Evolutionary conservation across 2,888 invertebrate genomes (phyloP).

Genomic region (Lasiommata megera): DNA sequence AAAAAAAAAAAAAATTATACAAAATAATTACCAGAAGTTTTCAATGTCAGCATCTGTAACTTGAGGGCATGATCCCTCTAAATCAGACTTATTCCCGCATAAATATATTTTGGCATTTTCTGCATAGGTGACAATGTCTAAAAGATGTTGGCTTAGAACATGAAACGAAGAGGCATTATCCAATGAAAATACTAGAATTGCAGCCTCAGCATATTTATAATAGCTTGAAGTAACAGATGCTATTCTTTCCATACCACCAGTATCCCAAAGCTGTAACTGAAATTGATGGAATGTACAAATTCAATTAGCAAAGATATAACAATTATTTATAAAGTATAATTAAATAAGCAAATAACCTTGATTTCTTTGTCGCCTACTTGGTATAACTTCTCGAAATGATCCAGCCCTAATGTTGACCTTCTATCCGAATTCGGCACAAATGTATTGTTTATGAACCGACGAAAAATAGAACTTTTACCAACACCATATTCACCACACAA

Average conservation of each 20-base stretch:
- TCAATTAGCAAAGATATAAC: constrained; percentile 13
- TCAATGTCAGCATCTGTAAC: constrained; percentile 94
- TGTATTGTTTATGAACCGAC: constrained; percentile 94
- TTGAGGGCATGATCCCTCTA: constrained; percentile 87
- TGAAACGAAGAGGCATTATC: constrained; percentile 96
- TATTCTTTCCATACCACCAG: constrained; percentile 97
- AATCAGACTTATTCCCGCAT: constrained; percentile 95
- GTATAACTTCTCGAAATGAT: constrained; percentile 93
- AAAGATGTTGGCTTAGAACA: constrained; percentile 93
- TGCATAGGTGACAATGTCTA: constrained; percentile 96
- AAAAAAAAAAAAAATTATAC: too few relatives aligned
- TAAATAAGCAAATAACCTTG: constrained; percentile 79
- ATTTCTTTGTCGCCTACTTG: constrained; percentile 88
- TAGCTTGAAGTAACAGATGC: constrained; percentile 97
- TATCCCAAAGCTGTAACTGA: constrained; percentile 97
- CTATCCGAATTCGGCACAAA: constrained; percentile 91
- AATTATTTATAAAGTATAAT: constrained; percentile 20
- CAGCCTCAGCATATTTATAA: constrained; percentile 97
- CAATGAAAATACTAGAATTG: constrained; percentile 93
- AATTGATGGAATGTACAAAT: constrained; percentile 27
- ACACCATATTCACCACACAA: constrained; percentile 97
- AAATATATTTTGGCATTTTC: constrained; percentile 97
- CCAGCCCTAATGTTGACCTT: constrained; percentile 94
- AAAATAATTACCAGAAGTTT: constrained; percentile 85
- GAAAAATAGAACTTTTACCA: constrained; percentile 96